Base-by-base conservation (phyloP, 2,113 vertebrate genomes). In the Prolemur simus region DNA sequence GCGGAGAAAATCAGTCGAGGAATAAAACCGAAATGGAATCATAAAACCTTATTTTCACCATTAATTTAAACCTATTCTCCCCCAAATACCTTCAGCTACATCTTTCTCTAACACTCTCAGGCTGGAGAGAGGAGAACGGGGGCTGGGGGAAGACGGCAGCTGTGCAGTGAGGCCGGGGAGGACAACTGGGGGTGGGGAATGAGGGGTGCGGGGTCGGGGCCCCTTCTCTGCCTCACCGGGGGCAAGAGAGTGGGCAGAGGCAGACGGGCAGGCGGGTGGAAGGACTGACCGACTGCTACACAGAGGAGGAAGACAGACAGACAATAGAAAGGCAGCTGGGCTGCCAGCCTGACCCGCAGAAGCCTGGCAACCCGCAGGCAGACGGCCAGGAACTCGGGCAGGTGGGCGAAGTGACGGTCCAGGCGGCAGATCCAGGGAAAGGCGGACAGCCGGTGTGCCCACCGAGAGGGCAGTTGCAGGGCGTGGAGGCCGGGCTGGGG, bases 11-110 rank as follows among this genome's bases (percentile, higher is more conserved):
- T 87, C 80, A 82, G 96, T 68, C 1, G 64, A 98, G 95, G 94
- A 96, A 90, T 94, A 96, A 97, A 94, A 80, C 96, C 18, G 87
- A 97, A 96, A 97, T 90, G 94, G 87, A 96, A 93, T 96, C 95
- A 81, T 95, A 95, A 97, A 97, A 94, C 92, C 96, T 94, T 91
- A 97, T 95, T 97, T 96, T 96, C 92, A 60, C 84, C 96, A 95
- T 97, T 96, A 92, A 98, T 97, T 97, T 87, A 87, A 89, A 66
- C 80, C 66, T 80, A 45, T 77, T 97, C 71, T 87, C 66, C 89
- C 58, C 71, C 82, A 97, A 87, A 84, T 96, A 45, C 39, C 25
- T 77, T 93, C 66, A 3, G 37, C 71, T 96, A 81, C 95, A 66
- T 95, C 80, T 93, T 94, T 81, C 69, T 94, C 4, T 77, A 78